phyloP scores from a whole-genome alignment of 2,797 vertebrate genomes.

The Babyrousa celebensis region DNA sequence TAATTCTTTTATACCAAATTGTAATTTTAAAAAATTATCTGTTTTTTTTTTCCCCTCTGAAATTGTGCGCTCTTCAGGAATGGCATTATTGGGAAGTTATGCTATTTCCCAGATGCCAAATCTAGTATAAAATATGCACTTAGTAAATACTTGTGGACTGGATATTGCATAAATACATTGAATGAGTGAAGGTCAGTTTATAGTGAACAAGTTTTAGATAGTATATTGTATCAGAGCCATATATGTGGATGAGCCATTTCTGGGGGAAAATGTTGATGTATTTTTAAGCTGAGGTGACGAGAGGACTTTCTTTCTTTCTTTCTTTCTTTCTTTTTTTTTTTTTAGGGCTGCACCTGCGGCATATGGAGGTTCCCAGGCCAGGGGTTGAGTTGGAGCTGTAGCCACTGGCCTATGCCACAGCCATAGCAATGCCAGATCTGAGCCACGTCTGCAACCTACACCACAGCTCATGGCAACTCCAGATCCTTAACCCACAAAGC shows the following conservation, averaged over 20 bases:
- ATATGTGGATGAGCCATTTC: background rate
- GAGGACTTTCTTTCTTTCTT: background rate
- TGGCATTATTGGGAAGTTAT: background rate
- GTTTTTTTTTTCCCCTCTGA: background rate
- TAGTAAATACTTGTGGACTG: background rate
- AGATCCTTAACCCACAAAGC: too few species aligned
- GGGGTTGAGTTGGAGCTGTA: too few species aligned
- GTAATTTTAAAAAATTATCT: background rate
- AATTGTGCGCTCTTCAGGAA: background rate
- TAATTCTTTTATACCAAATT: background rate
- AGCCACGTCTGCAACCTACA: too few species aligned
- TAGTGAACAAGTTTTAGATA: background rate
- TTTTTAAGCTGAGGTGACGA: slow-evolving; percentile 5
- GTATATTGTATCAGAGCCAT: background rate
- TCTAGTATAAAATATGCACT: background rate
- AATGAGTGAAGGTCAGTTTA: background rate
- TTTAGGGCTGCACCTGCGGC: too few species aligned
- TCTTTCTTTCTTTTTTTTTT: too few species aligned
- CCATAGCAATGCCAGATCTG: too few species aligned
- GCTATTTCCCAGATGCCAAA: background rate
- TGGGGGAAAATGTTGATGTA: background rate
- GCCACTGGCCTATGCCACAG: too few species aligned
- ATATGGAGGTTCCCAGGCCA: too few species aligned
- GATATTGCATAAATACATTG: background rate
- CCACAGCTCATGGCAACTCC: too few species aligned